phyloP scores from a whole-genome alignment of 2,113 vertebrate genomes.

The Pseudopodoces humilis region DNA sequence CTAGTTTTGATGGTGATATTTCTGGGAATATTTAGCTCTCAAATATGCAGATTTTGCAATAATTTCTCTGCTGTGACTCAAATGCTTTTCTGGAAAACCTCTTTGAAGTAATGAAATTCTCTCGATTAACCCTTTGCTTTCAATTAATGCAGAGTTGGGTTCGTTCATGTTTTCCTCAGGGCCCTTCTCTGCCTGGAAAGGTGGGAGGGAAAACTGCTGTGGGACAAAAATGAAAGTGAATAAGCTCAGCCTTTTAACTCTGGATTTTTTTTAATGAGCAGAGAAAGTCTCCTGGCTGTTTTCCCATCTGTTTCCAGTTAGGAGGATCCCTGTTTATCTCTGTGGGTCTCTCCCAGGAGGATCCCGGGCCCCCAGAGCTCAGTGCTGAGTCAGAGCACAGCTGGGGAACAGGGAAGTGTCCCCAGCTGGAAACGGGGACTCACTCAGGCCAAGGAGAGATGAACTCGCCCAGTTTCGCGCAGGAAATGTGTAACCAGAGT shows the following conservation, averaged over 20 bases:
- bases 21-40: conserved; percentile 41
- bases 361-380: background rate
- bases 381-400: conserved; percentile 3
- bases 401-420: conserved; percentile 7
- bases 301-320: conserved; percentile 4
- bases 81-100: background rate
- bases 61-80: background rate
- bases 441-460: fast-evolving
- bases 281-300: background rate
- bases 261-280: background rate
- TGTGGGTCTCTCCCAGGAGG: background rate
- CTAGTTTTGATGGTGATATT: background rate
- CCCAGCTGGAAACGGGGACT: background rate
- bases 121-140: background rate
- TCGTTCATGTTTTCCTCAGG: background rate
- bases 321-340: background rate
- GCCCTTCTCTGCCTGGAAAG: background rate
- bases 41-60: conserved; percentile 51
- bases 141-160: background rate
- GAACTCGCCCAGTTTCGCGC: background rate
- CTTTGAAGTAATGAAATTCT: background rate
- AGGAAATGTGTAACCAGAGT: conserved; percentile 15
- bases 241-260: background rate
- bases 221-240: background rate
- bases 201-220: background rate